phyloP scores from a whole-genome alignment of 2,797 vertebrate species.

The Danio albolineatus region DNA sequence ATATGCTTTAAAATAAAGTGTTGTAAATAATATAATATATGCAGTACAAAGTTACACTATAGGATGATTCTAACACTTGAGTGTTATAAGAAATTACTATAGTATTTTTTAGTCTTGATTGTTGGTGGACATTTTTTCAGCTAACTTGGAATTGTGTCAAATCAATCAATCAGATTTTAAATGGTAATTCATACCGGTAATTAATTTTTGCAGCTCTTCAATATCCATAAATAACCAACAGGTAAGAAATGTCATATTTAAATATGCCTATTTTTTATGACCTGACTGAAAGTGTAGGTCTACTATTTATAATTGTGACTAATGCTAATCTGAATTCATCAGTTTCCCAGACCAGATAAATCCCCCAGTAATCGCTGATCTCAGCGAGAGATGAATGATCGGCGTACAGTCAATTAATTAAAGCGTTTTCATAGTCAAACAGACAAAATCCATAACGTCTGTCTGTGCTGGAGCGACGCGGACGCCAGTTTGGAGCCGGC shows the following conservation, averaged over 20 bases:
- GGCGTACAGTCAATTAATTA: background rate
- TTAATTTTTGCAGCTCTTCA: background rate
- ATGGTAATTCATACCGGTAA: background rate
- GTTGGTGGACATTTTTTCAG: too few species aligned
- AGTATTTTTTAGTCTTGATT: too few species aligned
- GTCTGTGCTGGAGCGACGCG: background rate
- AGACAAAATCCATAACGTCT: constrained; percentile 21
- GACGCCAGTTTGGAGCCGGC: background rate
- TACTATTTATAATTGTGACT: background rate
- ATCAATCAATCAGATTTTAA: background rate
- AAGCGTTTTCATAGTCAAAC: constrained; percentile 21
- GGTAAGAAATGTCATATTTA: background rate
- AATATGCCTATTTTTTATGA: background rate
- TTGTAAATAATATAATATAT: too few species aligned
- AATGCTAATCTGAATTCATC: background rate
- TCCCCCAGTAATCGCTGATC: background rate
- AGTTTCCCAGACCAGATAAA: background rate
- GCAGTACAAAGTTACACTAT: too few species aligned
- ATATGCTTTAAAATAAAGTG: too few species aligned
- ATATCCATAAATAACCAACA: background rate
- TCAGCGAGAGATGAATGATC: background rate
- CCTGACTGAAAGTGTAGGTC: background rate
- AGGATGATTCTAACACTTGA: too few species aligned
- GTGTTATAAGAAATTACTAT: too few species aligned
- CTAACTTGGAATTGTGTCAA: background rate